phyloP scores from a whole-genome alignment of 2,113 vertebrate species.

The Onychostruthus taczanowskii region DNA sequence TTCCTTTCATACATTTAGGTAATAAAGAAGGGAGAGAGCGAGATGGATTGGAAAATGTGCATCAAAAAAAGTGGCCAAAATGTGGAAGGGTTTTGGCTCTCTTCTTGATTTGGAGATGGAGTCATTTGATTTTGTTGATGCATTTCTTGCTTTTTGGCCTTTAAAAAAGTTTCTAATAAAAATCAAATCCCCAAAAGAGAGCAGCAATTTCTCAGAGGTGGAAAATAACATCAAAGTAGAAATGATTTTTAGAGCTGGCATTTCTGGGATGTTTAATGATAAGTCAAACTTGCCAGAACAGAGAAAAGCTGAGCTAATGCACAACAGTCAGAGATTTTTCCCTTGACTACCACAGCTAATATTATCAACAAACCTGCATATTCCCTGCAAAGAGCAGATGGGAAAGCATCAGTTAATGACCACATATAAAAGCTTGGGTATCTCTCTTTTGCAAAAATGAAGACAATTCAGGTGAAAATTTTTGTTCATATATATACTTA shows the following conservation, averaged over 20 bases:
- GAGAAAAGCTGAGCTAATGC: conserved; percentile 35
- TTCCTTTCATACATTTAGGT: background rate
- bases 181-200: conserved; percentile 43
- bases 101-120: background rate
- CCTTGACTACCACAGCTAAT: conserved; percentile 6
- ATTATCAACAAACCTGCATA: background rate
- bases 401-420: background rate
- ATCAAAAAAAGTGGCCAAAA: background rate
- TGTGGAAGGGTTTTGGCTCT: background rate
- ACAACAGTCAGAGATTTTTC: conserved; percentile 13
- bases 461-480: background rate
- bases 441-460: background rate
- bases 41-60: background rate
- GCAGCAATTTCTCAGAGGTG: conserved; percentile 28
- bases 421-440: background rate
- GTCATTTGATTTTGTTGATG: conserved; percentile 10
- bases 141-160: conserved; percentile 38
- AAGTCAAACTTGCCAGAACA: conserved; percentile 45
- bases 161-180: conserved; percentile 56
- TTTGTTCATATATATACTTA: background rate
- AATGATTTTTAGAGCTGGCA: conserved; percentile 41
- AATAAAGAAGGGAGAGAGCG: background rate
- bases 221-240: conserved; percentile 50
- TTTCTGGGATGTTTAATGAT: conserved; percentile 52
- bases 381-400: background rate